Evolutionary conservation across 2,113 vertebrate species (phyloP), one percentile per base, ranked within the genome.

Genomic region (Zingel zingel): DNA sequence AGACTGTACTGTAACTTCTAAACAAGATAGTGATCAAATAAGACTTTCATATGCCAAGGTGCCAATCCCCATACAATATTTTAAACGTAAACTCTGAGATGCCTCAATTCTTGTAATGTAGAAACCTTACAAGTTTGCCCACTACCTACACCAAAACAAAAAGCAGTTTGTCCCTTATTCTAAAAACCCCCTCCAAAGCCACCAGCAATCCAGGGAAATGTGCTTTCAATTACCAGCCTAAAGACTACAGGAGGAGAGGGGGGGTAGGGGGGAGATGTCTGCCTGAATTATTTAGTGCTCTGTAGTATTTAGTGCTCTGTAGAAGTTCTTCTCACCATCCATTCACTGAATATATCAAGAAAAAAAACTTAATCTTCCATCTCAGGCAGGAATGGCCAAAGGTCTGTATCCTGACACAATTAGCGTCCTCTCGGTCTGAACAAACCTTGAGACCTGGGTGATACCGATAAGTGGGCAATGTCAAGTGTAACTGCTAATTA

Each of bases 221-320:
- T 98, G 97, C 94, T 98, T 98, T 97, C 97, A 97, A 97, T 98
- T 97, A 98, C 81, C 95, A 95, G 95, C 93, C 92, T 94, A 89
- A 95, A 95, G 88, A 93, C 95, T 93, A 91, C 72, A 83, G 87
- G 83, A 92, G 80, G 86, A 84, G 70, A 64, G 73, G 85, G 75
- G 74, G 67, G 9, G 27, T 14, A 73, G 66, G 39, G 39, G 39
- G 39, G 39, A 10, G 10, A 80, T 75, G 72, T 85, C 87, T 83
- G 82, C 90, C 95, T 97, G 96, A 98, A 98, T 97, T 98, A 97
- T 97, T 97, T 96, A 88, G 90, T 96, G 94, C 95, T 96, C 95
- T 93, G 89, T 92, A 96, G 90, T 98, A 97, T 97, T 97, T 96
- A 88, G 90, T 96, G 94, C 95, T 96, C 95, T 93, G 89, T 92